phyloP scores from a whole-genome alignment of 2,113 vertebrate species.

The Planiliza haematocheilus region DNA sequence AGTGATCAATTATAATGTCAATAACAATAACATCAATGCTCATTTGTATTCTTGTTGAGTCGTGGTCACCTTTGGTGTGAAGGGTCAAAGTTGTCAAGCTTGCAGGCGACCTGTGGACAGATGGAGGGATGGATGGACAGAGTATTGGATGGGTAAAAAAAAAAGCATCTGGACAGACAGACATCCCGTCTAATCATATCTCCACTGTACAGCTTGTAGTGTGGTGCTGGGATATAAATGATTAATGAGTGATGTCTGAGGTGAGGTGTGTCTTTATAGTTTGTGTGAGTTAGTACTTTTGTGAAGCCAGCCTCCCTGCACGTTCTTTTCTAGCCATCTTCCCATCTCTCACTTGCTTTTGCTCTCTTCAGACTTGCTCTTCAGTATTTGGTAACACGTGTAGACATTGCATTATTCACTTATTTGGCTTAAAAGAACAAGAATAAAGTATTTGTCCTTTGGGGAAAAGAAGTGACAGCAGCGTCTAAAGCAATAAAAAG shows the following conservation, averaged over 20 bases:
- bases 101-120: slow-evolving; percentile 63
- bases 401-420: slow-evolving; percentile 79
- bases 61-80: slow-evolving; percentile 82
- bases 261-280: slow-evolving; percentile 45
- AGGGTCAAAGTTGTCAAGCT: slow-evolving; percentile 68
- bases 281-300: slow-evolving; percentile 48
- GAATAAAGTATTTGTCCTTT: slow-evolving; percentile 75
- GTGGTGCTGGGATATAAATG: slow-evolving; percentile 23
- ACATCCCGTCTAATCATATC: slow-evolving; percentile 42
- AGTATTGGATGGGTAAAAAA: slow-evolving; percentile 22
- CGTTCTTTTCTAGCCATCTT: neutral
- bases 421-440: slow-evolving; percentile 81
- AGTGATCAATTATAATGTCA: slow-evolving; percentile 68
- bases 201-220: slow-evolving; percentile 50
- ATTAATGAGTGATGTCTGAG: slow-evolving; percentile 29
- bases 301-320: slow-evolving; percentile 23
- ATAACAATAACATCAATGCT: slow-evolving; percentile 66
- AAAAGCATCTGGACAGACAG: slow-evolving; percentile 76
- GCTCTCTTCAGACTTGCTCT: slow-evolving; percentile 59
- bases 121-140: slow-evolving; percentile 61
- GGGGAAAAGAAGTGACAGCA: slow-evolving; percentile 80
- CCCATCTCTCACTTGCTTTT: slow-evolving; percentile 45
- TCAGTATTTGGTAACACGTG: slow-evolving; percentile 82
- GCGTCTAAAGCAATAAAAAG: slow-evolving; percentile 81
- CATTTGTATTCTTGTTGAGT: slow-evolving; percentile 64